These are phyloP conservation scores for Masnerella sp. DNA, from an alignment of 2,888 invertebrate genomes.

Conservation along the genomic window DNA sequence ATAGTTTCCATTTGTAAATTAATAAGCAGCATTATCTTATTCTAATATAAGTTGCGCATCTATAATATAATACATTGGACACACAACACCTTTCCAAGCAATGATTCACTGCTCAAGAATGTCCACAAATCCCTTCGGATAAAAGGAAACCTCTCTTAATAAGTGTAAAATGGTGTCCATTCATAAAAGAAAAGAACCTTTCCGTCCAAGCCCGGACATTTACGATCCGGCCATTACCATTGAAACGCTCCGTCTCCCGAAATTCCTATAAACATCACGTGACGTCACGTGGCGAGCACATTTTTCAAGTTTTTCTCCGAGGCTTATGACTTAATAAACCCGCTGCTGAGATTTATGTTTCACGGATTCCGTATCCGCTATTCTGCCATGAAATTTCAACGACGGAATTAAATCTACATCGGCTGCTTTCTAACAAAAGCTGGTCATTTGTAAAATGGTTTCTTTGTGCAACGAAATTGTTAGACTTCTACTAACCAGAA, in stretches of 20 bases:
- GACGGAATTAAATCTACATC: conserved; percentile 34
- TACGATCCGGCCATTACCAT: conserved; percentile 17
- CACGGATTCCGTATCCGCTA: conserved; percentile 17
- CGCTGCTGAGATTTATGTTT: conserved; percentile 12
- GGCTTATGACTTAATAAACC: conserved; percentile 39
- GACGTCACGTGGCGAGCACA: conserved; percentile 4
- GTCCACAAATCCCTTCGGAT: too few relatives aligned
- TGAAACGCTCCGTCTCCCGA: conserved; percentile 12
- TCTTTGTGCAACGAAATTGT: not conserved
- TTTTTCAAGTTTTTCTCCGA: conserved; percentile 35
- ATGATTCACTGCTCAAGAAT: too few relatives aligned
- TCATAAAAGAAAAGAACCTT: not conserved
- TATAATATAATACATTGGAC: too few relatives aligned
- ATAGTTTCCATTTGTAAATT: too few relatives aligned
- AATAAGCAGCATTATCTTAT: too few relatives aligned
- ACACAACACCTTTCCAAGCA: too few relatives aligned
- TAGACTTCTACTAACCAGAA: not conserved
- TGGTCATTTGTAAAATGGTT: conserved; percentile 22
- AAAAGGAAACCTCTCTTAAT: conserved; percentile 13
- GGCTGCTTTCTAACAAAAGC: conserved; percentile 27
- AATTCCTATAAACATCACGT: conserved; percentile 20
- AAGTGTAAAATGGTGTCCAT: conserved; percentile 29
- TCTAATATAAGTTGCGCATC: too few relatives aligned
- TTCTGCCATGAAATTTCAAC: conserved; percentile 35
- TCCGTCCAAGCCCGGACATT: not conserved